Evolutionary conservation across 2,888 invertebrate genomes (phyloP).

Genomic region (Diaphora mendica): DNA sequence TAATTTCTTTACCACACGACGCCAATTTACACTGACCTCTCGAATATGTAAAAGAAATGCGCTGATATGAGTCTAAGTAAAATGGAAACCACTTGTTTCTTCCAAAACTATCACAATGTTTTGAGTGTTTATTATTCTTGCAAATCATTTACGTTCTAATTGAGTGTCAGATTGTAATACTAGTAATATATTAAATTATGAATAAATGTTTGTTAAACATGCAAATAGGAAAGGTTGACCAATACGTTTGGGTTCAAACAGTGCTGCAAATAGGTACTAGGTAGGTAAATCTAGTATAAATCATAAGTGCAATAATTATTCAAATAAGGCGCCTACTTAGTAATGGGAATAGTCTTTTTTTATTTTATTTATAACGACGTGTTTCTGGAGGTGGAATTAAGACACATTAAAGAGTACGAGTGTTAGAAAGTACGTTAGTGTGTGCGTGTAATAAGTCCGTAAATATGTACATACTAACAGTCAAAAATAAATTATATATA

Average conservation of each 20-base stretch:
- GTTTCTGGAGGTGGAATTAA: no score
- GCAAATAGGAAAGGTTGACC: background rate
- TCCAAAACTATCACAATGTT: conserved; percentile 35
- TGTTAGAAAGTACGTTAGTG: no score
- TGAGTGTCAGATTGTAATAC: conserved; percentile 36
- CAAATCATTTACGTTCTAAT: conserved; percentile 41
- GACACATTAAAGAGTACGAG: no score
- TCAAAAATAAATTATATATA: no score
- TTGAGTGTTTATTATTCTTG: conserved; percentile 34
- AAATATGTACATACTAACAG: no score
- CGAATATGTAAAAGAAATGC: background rate
- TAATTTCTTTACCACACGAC: conserved; percentile 50
- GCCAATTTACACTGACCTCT: conserved; percentile 37
- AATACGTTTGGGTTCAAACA: background rate
- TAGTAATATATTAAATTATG: conserved; percentile 19
- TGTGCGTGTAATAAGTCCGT: no score
- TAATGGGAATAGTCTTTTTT: no score
- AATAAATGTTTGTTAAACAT: conserved; percentile 4
- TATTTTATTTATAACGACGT: no score
- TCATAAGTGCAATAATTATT: background rate
- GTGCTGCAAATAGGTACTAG: background rate
- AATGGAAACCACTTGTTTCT: conserved; percentile 34
- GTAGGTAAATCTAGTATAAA: background rate
- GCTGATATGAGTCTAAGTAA: conserved; percentile 23
- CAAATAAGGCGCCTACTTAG: background rate